phyloP scores from a whole-genome alignment of 92 coral and sea anemone genomes.

The Nematostella vectensis region DNA sequence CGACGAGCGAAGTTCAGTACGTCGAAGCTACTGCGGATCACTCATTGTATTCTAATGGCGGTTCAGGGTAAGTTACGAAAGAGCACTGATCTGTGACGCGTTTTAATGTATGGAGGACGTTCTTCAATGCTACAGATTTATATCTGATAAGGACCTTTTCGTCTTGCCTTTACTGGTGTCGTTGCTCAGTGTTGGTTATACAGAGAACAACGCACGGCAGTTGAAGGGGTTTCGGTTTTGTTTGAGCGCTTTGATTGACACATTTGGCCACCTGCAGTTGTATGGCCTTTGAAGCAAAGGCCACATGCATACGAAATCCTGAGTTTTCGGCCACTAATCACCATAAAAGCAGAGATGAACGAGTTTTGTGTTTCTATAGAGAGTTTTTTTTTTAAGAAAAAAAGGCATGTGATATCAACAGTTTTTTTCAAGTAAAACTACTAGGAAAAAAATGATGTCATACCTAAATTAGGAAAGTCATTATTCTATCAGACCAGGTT shows the following conservation, averaged over 20 bases:
- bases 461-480: no score
- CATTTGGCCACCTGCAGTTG: conserved; percentile 78
- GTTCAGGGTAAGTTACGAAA: conserved; percentile 78
- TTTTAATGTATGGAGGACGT: no score
- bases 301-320: conserved; percentile 70
- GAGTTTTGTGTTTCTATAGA: no score
- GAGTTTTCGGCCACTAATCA: no score
- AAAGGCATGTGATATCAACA: no score
- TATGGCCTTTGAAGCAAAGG: conserved; percentile 46
- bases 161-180: neutral
- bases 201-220: conserved; percentile 20
- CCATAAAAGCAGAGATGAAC: no score
- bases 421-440: no score
- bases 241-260: conserved; percentile 57
- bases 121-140: neutral
- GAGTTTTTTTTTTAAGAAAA: no score
- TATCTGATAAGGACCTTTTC: neutral
- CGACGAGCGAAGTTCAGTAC: conserved; percentile 84
- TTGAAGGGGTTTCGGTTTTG: conserved; percentile 43
- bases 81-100: no score
- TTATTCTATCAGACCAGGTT: no score
- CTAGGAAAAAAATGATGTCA: no score
- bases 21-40: conserved; percentile 85
- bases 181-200: conserved; percentile 14
- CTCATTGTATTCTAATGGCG: conserved; percentile 85